Evolutionary conservation across 2,113 vertebrate genomes (phyloP), one percentile per base, ranked within the genome.

Genomic region (Muntiacus muntjak): DNA sequence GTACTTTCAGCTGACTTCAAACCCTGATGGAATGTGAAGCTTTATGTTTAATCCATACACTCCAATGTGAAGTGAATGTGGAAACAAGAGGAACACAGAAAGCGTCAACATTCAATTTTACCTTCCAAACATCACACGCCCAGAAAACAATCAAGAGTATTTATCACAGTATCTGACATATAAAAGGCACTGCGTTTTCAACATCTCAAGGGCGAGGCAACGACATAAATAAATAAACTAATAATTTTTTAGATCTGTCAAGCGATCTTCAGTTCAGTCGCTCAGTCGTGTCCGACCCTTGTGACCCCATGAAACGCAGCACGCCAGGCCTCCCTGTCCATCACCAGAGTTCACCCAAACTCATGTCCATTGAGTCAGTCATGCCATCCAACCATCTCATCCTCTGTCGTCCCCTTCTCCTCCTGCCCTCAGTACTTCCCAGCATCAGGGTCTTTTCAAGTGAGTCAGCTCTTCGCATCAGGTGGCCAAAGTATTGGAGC

Each of bases 171-270:
- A 85, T 60, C 43, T 81, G 52, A 93, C 16, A 86, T 28, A 79
- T 33, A 83, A 89, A 94, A 95, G 89, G 60, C 78, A 64, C 6
- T 58, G 81, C 28, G 40, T 47, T 91, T 93, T 96, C 92, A 95
- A 13, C 85, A 47, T 43, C 52, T 93, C 71, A 52, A 84, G 50
- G 83, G 52, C 89, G 26, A 96, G 25, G 28, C 40, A 88, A 87
- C 25, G 33, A 89, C 25, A 67, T 43, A 13, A 54, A 82, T 26
- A 76, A 95, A 81, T n/a, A 81, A 52, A 40, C n/a, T 74, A 76
- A 81, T 64, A 83, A 82, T 40, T 60, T 82, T 91, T 95, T 86
- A 87, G 71, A 26, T 33, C 90, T 78, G 58, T 94, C 71, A 76
- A 93, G 85, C 95, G 23, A 57, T 30, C 19, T 74, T 74, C n/a